These are phyloP conservation scores for Pegoplata infirma DNA, from an alignment of 2,888 invertebrate species.

Conservation along the genomic window DNA sequence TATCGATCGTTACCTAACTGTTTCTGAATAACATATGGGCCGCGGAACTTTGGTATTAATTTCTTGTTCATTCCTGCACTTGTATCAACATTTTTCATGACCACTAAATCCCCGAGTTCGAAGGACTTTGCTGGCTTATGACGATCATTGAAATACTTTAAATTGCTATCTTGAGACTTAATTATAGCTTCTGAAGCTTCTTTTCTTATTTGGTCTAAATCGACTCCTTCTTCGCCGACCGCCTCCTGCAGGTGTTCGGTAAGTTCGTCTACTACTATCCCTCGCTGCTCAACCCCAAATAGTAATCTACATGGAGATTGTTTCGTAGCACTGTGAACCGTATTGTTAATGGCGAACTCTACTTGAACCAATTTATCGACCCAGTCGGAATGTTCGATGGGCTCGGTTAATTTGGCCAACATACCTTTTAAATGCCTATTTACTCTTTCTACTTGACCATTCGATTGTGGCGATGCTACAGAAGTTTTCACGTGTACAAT, in stretches of 20 bases:
- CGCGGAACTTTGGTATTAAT: conserved; percentile 7
- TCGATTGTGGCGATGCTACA: conserved; percentile 39
- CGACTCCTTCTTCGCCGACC: background rate
- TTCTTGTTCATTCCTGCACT: conserved; percentile 12
- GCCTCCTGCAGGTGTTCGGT: no score
- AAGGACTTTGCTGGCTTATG: conserved; percentile 1
- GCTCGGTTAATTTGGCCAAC: conserved; percentile 30
- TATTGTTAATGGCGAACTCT: conserved; percentile 43
- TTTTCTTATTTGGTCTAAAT: background rate
- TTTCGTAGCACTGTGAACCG: conserved; percentile 20
- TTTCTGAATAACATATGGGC: conserved; percentile 12
- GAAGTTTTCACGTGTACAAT: conserved; percentile 31
- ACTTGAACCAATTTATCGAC: conserved; percentile 11
- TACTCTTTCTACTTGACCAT: conserved; percentile 43
- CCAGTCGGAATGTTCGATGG: no score
- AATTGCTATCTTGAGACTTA: conserved; percentile 7
- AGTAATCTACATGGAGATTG: conserved; percentile 30
- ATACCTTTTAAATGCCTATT: conserved; percentile 36
- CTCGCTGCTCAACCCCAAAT: conserved; percentile 47
- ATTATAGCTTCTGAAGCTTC: conserved; percentile 14
- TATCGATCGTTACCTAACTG: no score
- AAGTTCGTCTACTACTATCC: no score
- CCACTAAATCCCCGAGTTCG: background rate
- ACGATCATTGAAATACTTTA: conserved; percentile 7
- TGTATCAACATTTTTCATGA: conserved; percentile 15